These are phyloP conservation scores for Chaetorhynchus papuensis DNA, from an alignment of 2,113 vertebrate genomes.

Conservation along the genomic window DNA sequence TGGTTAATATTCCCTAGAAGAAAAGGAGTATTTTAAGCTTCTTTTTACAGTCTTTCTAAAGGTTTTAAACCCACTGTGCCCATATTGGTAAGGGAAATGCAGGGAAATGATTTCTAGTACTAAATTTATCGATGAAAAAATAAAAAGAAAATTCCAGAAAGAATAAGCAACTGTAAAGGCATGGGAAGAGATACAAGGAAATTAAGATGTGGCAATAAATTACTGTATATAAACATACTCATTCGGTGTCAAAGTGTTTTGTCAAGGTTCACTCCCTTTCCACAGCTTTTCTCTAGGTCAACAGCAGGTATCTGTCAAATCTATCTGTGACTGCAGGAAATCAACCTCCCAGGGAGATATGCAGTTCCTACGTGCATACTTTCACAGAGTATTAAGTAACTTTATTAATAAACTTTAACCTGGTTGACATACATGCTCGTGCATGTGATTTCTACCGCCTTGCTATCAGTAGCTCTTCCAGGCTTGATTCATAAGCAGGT, in stretches of 20 bases:
- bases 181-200: background rate
- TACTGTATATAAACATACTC: background rate
- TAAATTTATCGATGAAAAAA: background rate
- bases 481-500: background rate
- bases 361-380: accelerated
- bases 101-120: background rate
- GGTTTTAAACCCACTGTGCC: background rate
- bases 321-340: background rate
- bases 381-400: background rate
- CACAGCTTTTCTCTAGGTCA: background rate
- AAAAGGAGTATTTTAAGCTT: background rate
- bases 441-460: background rate
- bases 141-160: background rate
- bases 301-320: background rate
- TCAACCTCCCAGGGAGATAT: background rate
- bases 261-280: background rate
- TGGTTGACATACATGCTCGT: accelerated
- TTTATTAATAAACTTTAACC: background rate
- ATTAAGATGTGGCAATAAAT: background rate
- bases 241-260: background rate
- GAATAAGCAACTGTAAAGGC: background rate
- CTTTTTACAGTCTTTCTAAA: background rate
- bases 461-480: background rate
- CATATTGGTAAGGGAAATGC: background rate
- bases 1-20: background rate